phyloP scores from a whole-genome alignment of 2,113 vertebrate species.

The Anarhynchus alexandrinus region DNA sequence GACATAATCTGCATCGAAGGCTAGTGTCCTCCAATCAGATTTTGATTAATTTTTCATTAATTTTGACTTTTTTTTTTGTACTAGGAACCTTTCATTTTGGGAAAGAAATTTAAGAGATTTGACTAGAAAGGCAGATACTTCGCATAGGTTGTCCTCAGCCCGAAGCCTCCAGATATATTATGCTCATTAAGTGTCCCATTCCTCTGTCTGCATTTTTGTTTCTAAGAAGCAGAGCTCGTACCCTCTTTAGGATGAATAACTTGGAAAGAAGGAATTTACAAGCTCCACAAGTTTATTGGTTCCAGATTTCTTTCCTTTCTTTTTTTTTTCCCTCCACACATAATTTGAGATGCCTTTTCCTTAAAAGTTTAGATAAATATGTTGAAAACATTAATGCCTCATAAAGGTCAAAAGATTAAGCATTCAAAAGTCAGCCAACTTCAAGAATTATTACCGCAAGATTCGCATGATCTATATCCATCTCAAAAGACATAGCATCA shows the following conservation, averaged over 20 bases:
- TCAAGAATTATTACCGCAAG: neutral
- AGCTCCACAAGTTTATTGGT: slow-evolving; percentile 60
- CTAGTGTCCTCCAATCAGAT: neutral
- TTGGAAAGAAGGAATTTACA: slow-evolving; percentile 66
- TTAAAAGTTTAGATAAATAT: slow-evolving; percentile 53
- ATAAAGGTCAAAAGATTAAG: slow-evolving; percentile 26
- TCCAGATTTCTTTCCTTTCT: slow-evolving; percentile 58
- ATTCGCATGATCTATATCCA: neutral
- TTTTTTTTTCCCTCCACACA: neutral
- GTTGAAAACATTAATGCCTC: slow-evolving; percentile 41
- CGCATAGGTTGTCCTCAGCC: neutral
- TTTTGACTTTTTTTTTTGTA: neutral
- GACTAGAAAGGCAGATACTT: slow-evolving; percentile 9
- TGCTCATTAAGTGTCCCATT: slow-evolving; percentile 48
- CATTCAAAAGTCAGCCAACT: neutral
- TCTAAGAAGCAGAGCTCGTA: slow-evolving; percentile 27
- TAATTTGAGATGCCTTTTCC: slow-evolving; percentile 49
- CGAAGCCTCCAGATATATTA: slow-evolving; percentile 42
- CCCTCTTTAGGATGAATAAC: slow-evolving; percentile 56
- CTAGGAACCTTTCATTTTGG: neutral
- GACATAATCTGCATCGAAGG: neutral
- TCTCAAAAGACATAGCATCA: neutral
- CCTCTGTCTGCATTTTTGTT: slow-evolving; percentile 61
- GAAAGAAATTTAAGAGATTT: neutral
- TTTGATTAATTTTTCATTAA: neutral